Base-by-base conservation (phyloP, 2,113 vertebrate species). In the Mus pahari region DNA sequence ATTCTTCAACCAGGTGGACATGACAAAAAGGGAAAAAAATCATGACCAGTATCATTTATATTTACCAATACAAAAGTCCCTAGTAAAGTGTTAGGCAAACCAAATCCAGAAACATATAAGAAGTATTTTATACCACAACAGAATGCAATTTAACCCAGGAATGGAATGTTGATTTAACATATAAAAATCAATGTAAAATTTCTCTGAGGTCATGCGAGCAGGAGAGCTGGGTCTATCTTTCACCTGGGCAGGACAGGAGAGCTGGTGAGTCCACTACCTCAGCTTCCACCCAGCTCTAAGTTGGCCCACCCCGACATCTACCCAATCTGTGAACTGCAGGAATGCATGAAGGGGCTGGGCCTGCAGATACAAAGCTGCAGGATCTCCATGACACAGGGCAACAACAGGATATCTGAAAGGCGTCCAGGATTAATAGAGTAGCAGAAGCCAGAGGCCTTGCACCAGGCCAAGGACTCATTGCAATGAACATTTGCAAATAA, bases 1-100 rank as follows among this genome's bases (percentile, higher is more conserved):
- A 92, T 36, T 92, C 11, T 33, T 17, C 45, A 87, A 87, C 90
- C 75, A 7, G 22, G 70, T 78, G 58, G 50, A 62, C 10, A 75
- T 2, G n/a, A 86, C 16, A 79, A 48, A 48, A 7, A 7, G 7
- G 7, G 73, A 90, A 90, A 77, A 83, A 71, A 64, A 82, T n/a
- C 36, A 90, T 17, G 22, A 55, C 13, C 50, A 96, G 55, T 55
- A 53, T 55, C 68, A 26, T 20, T 87, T 70, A 64, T 77, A 50
- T 75, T 90, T 96, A 88, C 4, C 62, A 55, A 55, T 82, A 62
- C 19, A 71, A 89, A 90, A 90, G 26, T 82, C 7, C 1, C 86
- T 64, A 94, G 90, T 39, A 92, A 94, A 94, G 48, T 77, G 68
- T 42, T 50, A 77, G 26, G 36, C 31, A 50, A 50, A 50, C 45